These are phyloP conservation scores for Euura lappo DNA, from an alignment of 1,140 invertebrate genomes.

Conservation along the genomic window DNA sequence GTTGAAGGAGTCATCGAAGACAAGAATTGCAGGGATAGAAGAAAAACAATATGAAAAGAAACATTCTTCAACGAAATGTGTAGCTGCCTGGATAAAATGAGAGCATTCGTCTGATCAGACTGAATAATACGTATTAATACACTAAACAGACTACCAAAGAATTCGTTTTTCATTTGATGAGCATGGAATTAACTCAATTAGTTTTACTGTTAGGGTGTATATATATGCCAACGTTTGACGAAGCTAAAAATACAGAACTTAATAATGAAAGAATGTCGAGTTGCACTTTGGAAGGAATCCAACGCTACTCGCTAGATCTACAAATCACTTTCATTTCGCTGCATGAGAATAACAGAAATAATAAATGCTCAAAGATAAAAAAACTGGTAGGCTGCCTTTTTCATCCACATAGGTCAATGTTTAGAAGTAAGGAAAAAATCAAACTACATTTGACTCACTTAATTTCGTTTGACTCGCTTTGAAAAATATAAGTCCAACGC, in stretches of 20 bases:
- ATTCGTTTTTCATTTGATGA: background rate
- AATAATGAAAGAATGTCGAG: background rate
- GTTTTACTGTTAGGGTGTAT: background rate
- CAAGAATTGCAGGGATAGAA: background rate
- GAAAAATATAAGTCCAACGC: slow-evolving; percentile 56
- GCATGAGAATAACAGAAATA: background rate
- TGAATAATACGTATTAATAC: background rate
- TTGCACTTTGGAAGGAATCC: background rate
- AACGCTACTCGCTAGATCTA: background rate
- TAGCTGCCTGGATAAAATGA: too few relatives aligned
- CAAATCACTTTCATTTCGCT: background rate
- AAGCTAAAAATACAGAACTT: background rate
- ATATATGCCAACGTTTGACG: background rate
- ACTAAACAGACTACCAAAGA: background rate
- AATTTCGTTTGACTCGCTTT: slow-evolving; percentile 33
- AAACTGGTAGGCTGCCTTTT: background rate
- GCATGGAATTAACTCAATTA: background rate
- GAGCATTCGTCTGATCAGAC: background rate
- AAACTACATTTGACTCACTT: background rate
- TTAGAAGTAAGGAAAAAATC: background rate
- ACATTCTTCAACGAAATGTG: background rate
- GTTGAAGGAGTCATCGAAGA: too few relatives aligned
- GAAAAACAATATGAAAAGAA: background rate
- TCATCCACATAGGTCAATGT: too few relatives aligned
- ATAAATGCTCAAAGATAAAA: background rate